phyloP scores from a whole-genome alignment of 2,113 vertebrate species.

The Esox niger region DNA sequence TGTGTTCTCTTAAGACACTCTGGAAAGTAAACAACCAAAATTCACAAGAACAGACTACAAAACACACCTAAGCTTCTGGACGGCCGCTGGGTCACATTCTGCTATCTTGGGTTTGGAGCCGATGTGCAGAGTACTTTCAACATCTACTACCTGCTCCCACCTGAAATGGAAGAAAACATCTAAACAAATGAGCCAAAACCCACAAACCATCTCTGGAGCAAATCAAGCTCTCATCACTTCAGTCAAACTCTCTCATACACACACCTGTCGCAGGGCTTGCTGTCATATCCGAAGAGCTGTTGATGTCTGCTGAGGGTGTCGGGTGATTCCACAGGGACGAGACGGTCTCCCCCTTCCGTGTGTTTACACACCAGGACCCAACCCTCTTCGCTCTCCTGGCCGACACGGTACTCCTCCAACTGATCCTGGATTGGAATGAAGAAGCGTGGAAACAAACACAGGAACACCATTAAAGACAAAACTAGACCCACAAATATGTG shows the following conservation, averaged over 20 bases:
- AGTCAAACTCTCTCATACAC: not conserved
- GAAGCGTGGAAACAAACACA: not conserved
- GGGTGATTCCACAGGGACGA: conserved; percentile 88
- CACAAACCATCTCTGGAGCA: too few relatives aligned
- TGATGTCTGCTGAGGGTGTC: conserved; percentile 87
- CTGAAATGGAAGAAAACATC: conserved; percentile 53
- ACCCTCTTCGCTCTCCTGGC: conserved; percentile 85
- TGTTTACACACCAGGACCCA: conserved; percentile 94
- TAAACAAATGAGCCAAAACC: not conserved
- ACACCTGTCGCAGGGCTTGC: conserved; percentile 85
- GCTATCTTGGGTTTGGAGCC: conserved; percentile 82
- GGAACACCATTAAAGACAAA: not conserved
- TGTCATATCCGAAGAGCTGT: conserved; percentile 91
- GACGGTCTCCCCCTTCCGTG: conserved; percentile 87
- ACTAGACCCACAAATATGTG: not conserved
- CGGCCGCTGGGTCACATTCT: conserved; percentile 77
- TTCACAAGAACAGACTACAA: conserved; percentile 27
- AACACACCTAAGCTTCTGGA: conserved; percentile 92
- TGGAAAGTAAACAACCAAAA: too few relatives aligned
- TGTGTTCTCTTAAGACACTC: too few relatives aligned
- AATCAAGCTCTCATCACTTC: too few relatives aligned
- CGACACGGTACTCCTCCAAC: conserved; percentile 83
- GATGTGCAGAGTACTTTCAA: conserved; percentile 83
- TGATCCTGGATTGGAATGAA: conserved; percentile 94
- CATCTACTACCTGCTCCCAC: conserved; percentile 95